Base-by-base conservation (phyloP, 2,797 vertebrate genomes). In the Gadopsis bispinosus region DNA sequence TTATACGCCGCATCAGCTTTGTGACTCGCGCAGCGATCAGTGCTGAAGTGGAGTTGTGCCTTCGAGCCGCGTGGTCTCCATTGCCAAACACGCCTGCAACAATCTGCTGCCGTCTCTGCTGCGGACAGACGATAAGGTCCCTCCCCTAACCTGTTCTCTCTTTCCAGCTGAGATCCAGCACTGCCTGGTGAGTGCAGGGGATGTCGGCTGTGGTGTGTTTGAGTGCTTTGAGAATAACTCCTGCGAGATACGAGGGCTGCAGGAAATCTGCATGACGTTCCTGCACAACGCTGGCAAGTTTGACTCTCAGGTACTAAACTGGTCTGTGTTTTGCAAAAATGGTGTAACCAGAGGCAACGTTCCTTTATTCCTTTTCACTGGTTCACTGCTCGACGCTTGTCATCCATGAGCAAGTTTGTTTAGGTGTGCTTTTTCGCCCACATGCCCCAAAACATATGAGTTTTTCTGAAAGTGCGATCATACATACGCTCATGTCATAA, bases 171-270 rank as follows among this genome's bases (percentile, higher is more conserved):
- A 99, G 93, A 99, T 99, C 91, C 98, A 99, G 93, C 97, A 99
- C 93, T 99, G 98, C 92, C 94, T 99, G 91, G 97, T 99, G 87
- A 98, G 93, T n/a, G 97, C 98, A 55, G 98, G 98, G 19, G 98
- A 99, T 83, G 98, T 99, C 89, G 98, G 98, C 73, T 99, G 98
- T 26, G 97, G 98, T 62, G 97, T 99, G 90, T 99, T 99, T 84
- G 98, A 99, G 80, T 99, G 98, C 93, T 99, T 99, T 87, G 98
- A 99, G 95, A 99, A 99, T 95, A 99, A 99, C 95, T 99, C 98
- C 66, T 99, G 98, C 37, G 98, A 99, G 95, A 99, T 99, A 90
- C 97, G 96, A 83, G 98, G 98, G 85, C 96, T 99, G 73, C 98
- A 99, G 86, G 97, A 98, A 93, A 99, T 99, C 95, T 99, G 98